Evolutionary conservation across 1,140 invertebrate genomes (phyloP).

Genomic region (Zaprionus africanus): DNA sequence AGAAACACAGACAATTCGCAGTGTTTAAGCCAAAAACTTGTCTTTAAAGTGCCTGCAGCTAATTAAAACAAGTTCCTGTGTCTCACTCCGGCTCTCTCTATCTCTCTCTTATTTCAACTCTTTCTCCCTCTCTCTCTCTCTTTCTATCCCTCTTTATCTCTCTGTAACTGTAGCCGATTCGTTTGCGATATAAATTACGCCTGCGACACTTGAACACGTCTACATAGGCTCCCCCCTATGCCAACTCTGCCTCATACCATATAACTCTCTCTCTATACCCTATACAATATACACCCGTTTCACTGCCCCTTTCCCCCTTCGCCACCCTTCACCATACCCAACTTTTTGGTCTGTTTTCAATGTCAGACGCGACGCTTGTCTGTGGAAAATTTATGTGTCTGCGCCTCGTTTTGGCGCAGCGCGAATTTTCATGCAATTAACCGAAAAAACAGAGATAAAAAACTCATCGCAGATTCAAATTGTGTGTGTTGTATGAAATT

Average conservation of each 20-base stretch:
- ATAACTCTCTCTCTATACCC: neutral
- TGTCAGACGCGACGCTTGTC: conserved; percentile 73
- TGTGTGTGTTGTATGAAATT: conserved; percentile 26
- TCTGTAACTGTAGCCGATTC: neutral
- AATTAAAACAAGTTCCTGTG: conserved; percentile 22
- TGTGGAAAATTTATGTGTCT: conserved; percentile 77
- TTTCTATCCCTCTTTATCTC: neutral
- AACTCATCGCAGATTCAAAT: neutral
- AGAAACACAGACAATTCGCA: conserved; percentile 15
- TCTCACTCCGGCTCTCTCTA: neutral
- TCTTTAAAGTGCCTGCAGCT: conserved; percentile 34
- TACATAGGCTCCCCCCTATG: conserved; percentile 6
- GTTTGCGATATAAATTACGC: conserved; percentile 18
- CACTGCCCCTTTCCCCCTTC: neutral
- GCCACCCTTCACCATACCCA: neutral
- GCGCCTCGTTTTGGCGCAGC: conserved; percentile 59
- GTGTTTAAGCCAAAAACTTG: conserved; percentile 36
- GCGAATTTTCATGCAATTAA: conserved; percentile 22
- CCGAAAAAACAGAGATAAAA: conserved; percentile 8
- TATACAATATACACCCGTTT: neutral
- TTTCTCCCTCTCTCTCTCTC: neutral
- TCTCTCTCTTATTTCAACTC: neutral
- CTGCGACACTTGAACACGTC: conserved; percentile 46
- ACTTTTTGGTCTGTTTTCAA: conserved; percentile 65
- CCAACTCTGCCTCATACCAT: neutral